A percentile compares a stretch with the other conserved stretches of the same genome.
phyloP scores from a whole-genome alignment of 2,113 vertebrate species.

The Ivindomyrus marchei region DNA sequence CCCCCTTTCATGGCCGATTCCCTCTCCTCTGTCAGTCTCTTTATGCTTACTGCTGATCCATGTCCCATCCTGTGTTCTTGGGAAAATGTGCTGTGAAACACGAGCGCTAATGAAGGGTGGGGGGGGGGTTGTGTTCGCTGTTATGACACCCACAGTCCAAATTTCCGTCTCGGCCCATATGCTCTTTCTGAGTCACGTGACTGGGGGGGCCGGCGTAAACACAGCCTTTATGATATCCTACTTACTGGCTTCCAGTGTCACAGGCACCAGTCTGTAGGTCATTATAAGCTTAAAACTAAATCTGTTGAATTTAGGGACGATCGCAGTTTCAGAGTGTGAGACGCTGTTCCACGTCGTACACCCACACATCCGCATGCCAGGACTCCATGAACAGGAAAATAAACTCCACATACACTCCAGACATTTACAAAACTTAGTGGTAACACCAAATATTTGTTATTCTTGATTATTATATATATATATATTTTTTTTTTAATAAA shows the following conservation, averaged over 20 bases:
- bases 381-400: neutral
- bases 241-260: neutral
- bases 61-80: neutral
- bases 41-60: neutral
- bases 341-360: neutral
- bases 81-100: neutral
- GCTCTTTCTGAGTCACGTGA: neutral
- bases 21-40: neutral
- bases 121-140: neutral
- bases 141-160: neutral
- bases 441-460: neutral
- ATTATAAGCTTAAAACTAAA: neutral
- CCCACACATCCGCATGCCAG: neutral
- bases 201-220: neutral
- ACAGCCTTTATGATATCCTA: neutral
- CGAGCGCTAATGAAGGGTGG: neutral
- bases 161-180: neutral
- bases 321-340: neutral
- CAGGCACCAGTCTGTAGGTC: neutral
- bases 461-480: neutral
- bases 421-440: neutral
- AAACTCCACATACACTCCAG: neutral
- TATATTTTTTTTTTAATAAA: constrained; percentile 22
- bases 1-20: neutral
- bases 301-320: neutral